Base-by-base conservation (phyloP, 2,888 invertebrate genomes). In the Phortica okadai region DNA sequence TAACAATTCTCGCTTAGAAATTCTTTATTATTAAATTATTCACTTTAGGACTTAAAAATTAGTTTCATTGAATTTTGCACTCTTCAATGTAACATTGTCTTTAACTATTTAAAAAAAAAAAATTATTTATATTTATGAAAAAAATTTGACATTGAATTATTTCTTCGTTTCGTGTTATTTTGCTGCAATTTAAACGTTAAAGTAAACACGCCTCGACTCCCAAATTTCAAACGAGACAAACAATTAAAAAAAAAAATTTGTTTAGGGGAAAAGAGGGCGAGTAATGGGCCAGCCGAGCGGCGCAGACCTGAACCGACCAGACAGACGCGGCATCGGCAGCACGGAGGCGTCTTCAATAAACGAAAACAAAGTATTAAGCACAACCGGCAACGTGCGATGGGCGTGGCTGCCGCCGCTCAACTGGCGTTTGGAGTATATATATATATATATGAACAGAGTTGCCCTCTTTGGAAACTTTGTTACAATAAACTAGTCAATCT, bases 281-380 rank as follows among this genome's bases (percentile, higher is more conserved):
- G 6, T 8, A 50, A 14, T 50, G 50, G 45, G 4, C 33, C 50
- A 50, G 6, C 50, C 0, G 14, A 14, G 50, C 50, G 14, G 50
- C 50, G 14, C 33, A 33, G 33, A 33, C 33, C 33, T 33, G 3
- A 33, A 33, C 33, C 10, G 50, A 50, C 50, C 50, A 50, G 14
- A 11, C 10, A 1, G n/a, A n/a, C n/a, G 59, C 59, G 14, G 59
- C 59, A 33, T 33, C 42, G 67, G 8, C 67, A 44, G 67, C 16
- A 21, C 16, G 14, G 7, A 8, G 42, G 67, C 67, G 67, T 67
- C 67, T 67, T 67, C 67, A 33, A 67, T n/a, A 67, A 67, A 67
- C 67, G 67, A 67, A 67, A 44, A 50, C 50, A 50, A 50, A 50
- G 50, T 50, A 50, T 50, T 8, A 50, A 50, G 50, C 50, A 50